A percentile compares a stretch with the other conserved stretches of the same genome.
These are phyloP conservation scores for Rhinella marina DNA, from an alignment of 2,797 vertebrate species.

Conservation along the genomic window DNA sequence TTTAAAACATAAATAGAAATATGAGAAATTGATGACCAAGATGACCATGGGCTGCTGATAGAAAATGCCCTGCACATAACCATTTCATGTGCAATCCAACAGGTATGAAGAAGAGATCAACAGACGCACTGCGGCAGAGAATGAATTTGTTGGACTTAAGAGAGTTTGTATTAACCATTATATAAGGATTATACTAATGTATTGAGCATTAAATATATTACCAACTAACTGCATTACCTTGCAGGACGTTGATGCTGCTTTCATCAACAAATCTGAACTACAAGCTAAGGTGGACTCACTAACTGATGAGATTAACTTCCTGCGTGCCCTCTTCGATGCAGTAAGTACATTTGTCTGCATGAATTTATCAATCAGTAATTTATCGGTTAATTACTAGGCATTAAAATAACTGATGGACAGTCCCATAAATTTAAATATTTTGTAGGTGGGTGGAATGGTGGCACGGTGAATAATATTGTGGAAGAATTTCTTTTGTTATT, in stretches of 20 bases:
- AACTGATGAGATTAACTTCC: slow-evolving; percentile 91
- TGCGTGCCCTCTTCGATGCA: slow-evolving; percentile 84
- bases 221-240: slow-evolving; percentile 3
- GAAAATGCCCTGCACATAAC: background rate
- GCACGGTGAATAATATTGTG: too few relatives aligned
- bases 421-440: background rate
- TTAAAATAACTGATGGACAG: background rate
- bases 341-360: slow-evolving; percentile 70
- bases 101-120: slow-evolving; percentile 97
- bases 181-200: background rate
- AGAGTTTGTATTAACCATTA: slow-evolving; percentile 80
- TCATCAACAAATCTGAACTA: slow-evolving; percentile 92
- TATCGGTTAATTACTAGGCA: background rate
- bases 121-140: slow-evolving; percentile 87
- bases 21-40: background rate
- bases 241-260: slow-evolving; percentile 91
- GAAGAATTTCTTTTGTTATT: too few relatives aligned
- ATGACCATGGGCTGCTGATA: background rate
- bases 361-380: background rate
- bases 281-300: slow-evolving; percentile 84
- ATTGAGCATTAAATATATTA: background rate
- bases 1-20: background rate
- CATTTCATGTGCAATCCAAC: slow-evolving; percentile 19
- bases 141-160: slow-evolving; percentile 94
- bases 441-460: background rate